Evolutionary conservation across 1,140 invertebrate species (phyloP), one percentile per base, ranked within the genome.

Genomic region (Ostrea edulis): DNA sequence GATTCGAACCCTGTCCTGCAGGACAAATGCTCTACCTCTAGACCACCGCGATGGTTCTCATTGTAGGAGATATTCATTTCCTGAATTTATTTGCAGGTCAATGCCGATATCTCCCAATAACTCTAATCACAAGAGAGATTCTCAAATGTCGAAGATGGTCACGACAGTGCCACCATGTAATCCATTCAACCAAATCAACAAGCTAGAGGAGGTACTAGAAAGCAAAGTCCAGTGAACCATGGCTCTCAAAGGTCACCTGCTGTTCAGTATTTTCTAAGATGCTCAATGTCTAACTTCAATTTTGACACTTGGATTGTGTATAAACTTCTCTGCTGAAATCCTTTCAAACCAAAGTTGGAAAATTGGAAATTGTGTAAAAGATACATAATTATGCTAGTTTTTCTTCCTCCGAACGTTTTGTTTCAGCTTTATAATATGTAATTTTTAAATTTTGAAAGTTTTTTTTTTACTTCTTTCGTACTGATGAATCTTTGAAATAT

Each of bases 111-210:
- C 86, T 0, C 89, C 90, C 22, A 90, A 90, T 52, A 87, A 87
- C 9, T 90, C 91, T 29, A 90, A 90, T 35, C 85, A 91, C 89
- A 94, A 94, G 85, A 90, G 92, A 11, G 93, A 93, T 35, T 91
- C 92, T 11, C 86, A 92, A 58, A 93, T 95, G 93, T 94, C 94
- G 0, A 94, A 93, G 91, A 95, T 95, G 94, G 92, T 95, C 14
- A 95, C 94, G 11, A 89, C 93, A 1, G 94, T 95, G 51, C 94
- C 94, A 52, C 94, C 94, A 0, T 92, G 92, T 85, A 95, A 95
- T 84, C 94, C 94, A 11, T 95, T 94, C 92, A 95, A 94, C 89
- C 91, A 91, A 87, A 89, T 93, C 52, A 91, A 92, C 82, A 92
- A 92, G 87, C 71, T 91, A 17, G 89, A 92, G 52, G 90, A 92